These are phyloP conservation scores for Coleophora deauratella DNA, from an alignment of 2,888 invertebrate genomes.

Conservation along the genomic window DNA sequence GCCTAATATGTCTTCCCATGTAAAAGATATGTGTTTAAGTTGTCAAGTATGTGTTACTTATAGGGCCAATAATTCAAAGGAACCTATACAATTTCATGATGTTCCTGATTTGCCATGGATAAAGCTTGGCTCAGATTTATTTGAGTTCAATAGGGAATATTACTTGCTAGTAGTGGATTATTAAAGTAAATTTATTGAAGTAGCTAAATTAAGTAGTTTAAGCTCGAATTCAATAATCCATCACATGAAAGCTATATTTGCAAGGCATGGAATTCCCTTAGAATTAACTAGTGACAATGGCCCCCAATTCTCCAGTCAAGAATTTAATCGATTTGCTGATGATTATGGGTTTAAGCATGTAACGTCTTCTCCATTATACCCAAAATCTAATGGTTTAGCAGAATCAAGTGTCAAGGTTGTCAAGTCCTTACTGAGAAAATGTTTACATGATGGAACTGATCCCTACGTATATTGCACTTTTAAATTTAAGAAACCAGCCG, in stretches of 20 bases:
- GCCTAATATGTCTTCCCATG: background rate
- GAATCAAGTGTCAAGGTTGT: constrained; percentile 4
- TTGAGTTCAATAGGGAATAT: constrained; percentile 1
- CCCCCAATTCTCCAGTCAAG: constrained; percentile 1
- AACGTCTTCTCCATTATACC: constrained; percentile 6
- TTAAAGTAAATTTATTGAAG: constrained; percentile 9
- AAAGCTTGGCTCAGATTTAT: constrained; percentile 5
- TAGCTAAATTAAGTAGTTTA: background rate
- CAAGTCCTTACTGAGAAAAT: constrained; percentile 4
- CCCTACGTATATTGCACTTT: background rate
- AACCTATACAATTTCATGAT: background rate
- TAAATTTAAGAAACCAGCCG: constrained; percentile 1
- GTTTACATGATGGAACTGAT: background rate
- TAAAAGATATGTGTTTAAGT: background rate
- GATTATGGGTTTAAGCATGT: constrained; percentile 3
- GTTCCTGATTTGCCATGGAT: background rate
- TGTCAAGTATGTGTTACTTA: too few relatives aligned
- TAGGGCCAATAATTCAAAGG: background rate
- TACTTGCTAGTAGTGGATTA: constrained; percentile 9
- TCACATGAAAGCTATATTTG: constrained; percentile 5
- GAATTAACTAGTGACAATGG: constrained; percentile 10
- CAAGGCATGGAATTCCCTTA: constrained; percentile 10
- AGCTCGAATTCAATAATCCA: constrained; percentile 2
- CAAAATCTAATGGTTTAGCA: constrained; percentile 8
- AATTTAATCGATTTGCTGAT: background rate